Base-by-base conservation (phyloP, 2,888 invertebrate species). In the Liodrosophila aerea region DNA sequence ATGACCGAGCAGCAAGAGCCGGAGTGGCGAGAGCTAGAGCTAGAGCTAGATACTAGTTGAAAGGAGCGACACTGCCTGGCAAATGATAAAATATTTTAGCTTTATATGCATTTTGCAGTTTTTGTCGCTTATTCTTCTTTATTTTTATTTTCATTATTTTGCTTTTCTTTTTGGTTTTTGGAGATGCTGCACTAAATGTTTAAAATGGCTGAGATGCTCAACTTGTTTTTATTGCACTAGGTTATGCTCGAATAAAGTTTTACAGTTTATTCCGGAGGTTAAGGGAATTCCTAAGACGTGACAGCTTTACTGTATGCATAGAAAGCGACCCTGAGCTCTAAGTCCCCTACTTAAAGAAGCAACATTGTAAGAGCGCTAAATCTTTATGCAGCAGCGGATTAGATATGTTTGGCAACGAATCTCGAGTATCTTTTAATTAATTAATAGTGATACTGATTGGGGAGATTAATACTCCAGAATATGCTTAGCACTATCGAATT, bases 41-140 rank as follows among this genome's bases (percentile, higher is more conserved):
- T 7, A 11, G 12, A 22, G 30, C n/a, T n/a, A n/a, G n/a, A n/a
- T n/a, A n/a, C n/a, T n/a, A n/a, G n/a, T n/a, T n/a, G 4, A 12
- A 18, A 13, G 8, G n/a, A 7, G 11, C 13, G 4, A 27, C n/a
- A n/a, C n/a, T 8, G 13, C 22, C 49, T 43, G 51, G 44, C 64
- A 73, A 73, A 65, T 71, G 62, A 85, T 22, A 66, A 83, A 76
- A 83, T 76, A 85, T 80, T 83, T 78, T 83, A 78, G 85, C 86
- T 85, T 68, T 69, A 68, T 83, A 72, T 80, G 80, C 85, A 71
- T 66, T 36, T 64, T 50, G 65, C 40, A 64, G 75, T 54, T 64
- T 67, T 59, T 68, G 56, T 61, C 47, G 12, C 36, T 29, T 11
- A 12, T 15, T 34, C 12, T 41, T 31, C 34, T n/a, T 15, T 27